Conservation (phyloP, 2,113 vertebrate genomes). For the Hemicordylus capensis region DNA sequence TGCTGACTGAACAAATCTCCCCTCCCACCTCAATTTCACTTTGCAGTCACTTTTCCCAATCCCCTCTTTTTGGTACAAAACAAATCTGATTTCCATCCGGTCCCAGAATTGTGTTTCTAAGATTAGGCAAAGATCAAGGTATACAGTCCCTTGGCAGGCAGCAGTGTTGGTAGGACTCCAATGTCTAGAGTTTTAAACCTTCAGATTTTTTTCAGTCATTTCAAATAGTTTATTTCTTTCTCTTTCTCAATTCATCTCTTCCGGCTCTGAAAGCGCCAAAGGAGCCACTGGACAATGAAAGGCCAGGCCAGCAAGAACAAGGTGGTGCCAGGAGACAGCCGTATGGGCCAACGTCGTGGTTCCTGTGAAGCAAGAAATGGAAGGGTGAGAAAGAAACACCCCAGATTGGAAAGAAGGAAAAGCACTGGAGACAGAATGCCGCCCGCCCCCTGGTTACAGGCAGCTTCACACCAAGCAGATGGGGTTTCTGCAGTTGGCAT, state of each 20-base stretch:
- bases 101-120: not conserved
- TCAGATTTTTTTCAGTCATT: not conserved
- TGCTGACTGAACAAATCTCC: not conserved
- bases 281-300: slow-evolving; percentile 86
- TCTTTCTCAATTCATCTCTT: slow-evolving; percentile 71
- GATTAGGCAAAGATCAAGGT: not conserved
- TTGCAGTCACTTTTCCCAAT: not conserved
- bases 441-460: not conserved
- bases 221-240: not conserved
- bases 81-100: not conserved
- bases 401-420: not conserved
- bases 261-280: slow-evolving; percentile 77
- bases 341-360: slow-evolving; percentile 35
- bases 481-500: not conserved
- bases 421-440: not conserved
- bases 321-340: slow-evolving; percentile 73
- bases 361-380: slow-evolving; percentile 5
- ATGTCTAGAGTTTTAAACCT: not conserved
- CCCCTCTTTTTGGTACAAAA: not conserved
- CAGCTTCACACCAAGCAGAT: not conserved
- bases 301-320: slow-evolving; percentile 93
- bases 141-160: not conserved
- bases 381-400: accelerated
- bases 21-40: not conserved
- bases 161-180: not conserved